Evolutionary conservation across 1,140 invertebrate species (phyloP).

Genomic region (Drosophila rufa): DNA sequence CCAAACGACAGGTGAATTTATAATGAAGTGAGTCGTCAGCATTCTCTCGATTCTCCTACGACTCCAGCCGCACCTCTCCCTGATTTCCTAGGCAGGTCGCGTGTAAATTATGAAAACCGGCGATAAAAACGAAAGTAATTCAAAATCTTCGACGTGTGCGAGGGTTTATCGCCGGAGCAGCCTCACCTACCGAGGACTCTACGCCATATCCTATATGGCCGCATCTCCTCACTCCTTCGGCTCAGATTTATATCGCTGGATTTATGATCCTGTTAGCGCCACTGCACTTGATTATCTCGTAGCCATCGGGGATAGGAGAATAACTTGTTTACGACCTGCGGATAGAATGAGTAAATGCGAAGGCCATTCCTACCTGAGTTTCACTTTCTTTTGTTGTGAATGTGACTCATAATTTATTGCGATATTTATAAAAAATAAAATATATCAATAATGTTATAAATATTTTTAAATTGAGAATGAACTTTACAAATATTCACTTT

Average conservation of each 20-base stretch:
- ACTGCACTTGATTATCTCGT: conserved; percentile 67
- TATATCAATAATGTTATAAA: not conserved
- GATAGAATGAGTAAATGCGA: conserved; percentile 69
- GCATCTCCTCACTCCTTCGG: conserved; percentile 16
- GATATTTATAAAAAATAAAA: not conserved
- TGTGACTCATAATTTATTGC: not conserved
- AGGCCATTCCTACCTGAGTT: conserved; percentile 51
- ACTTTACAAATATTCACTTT: not conserved
- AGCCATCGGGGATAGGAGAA: conserved; percentile 41
- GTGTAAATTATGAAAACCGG: conserved; percentile 64
- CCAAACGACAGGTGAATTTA: conserved; percentile 80
- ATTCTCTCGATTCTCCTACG: conserved; percentile 4
- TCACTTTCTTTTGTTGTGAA: conserved; percentile 37
- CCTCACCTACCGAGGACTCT: not conserved
- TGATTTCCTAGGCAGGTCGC: conserved; percentile 52
- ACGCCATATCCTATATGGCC: not conserved
- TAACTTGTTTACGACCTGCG: conserved; percentile 72
- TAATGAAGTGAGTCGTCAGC: conserved; percentile 78
- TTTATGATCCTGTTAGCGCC: conserved; percentile 83
- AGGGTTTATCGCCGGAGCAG: conserved; percentile 33
- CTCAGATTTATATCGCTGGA: conserved; percentile 76
- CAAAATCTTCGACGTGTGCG: conserved; percentile 69
- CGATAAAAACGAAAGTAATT: conserved; percentile 81
- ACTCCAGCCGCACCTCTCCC: conserved; percentile 12
- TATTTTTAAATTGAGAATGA: not conserved